A percentile compares a stretch with the other conserved stretches of the same genome.
These are phyloP conservation scores for Cepaea nemoralis DNA, from an alignment of 1,140 invertebrate species.

Conservation along the genomic window DNA sequence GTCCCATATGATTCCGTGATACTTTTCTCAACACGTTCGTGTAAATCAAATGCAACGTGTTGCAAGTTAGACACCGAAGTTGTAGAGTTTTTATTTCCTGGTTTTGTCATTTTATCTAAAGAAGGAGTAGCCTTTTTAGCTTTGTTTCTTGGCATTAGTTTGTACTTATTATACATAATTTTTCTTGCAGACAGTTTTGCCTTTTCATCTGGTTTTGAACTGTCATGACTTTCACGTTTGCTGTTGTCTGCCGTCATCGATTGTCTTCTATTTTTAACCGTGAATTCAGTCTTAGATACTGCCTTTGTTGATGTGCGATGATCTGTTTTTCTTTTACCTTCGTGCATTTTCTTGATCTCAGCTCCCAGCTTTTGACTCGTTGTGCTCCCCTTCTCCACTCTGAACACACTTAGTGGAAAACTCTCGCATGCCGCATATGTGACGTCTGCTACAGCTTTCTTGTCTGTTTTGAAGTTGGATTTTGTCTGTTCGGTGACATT, in stretches of 20 bases:
- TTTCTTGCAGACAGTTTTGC: background rate
- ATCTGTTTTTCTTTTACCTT: background rate
- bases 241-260: background rate
- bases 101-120: background rate
- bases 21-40: background rate
- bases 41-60: background rate
- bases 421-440: too few species aligned
- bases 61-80: background rate
- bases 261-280: background rate
- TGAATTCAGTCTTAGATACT: background rate
- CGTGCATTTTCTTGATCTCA: background rate
- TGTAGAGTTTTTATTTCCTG: background rate
- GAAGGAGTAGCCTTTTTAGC: background rate
- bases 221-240: background rate
- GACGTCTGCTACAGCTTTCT: background rate
- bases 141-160: background rate
- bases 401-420: too few species aligned
- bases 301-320: background rate
- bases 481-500: background rate
- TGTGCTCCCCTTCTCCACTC: background rate
- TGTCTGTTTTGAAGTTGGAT: background rate
- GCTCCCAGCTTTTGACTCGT: background rate
- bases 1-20: background rate
- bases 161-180: background rate
- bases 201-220: background rate